Base-by-base conservation (phyloP, 23 tunicate species). In the Phallusia fumigata region DNA sequence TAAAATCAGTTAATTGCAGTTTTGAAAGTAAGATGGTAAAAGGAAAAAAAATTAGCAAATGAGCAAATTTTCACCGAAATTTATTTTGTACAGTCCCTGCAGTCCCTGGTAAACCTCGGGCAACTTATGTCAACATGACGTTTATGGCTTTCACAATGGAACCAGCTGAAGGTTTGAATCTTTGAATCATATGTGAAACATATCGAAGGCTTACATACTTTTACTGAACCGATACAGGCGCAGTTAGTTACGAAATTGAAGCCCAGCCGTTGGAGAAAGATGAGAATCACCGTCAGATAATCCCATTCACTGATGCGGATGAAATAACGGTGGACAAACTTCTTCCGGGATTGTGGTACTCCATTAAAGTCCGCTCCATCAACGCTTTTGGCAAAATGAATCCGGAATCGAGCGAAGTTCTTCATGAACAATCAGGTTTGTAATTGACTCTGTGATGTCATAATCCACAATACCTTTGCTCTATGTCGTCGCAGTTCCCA, bases 341-440 rank as follows among this genome's bases (percentile, higher is more conserved):
- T 3, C 2, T 30, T 10, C 45, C 83, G 31, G 88, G 88, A 18
- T 19, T 30, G 19, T 65, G 83, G 83, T 85, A 85, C 40, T 64
- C 31, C 40, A 50, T 85, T 51, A 85, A 75, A 22, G 78, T 85
- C 0, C 33, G 30, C 0, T 78, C 88, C n/a, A 80, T 65, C 15
- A 85, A 65, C 78, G 31, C 31, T 3, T 79, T 65, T 34, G 88
- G 65, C 0, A 78, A 65, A 79, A 30, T 15, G 2, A 85, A 85
- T 36, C 88, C 88, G 33, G 30, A 30, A 18, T 30, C 65, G 30
- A 85, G 88, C 49, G 32, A 36, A 15, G 32, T 76, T 30, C 53
- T 85, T 10, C 33, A 30, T 30, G 83, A 85, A 65, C 88, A 85
- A 78, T 77, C 88, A 36, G 88, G 88, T 85, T 52, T 3, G 45